Percentiles rank a stretch among this genome's conserved stretches.
Evolutionary conservation across 2,888 invertebrate species (phyloP).

Genomic region (Ormyrus thymus): DNA sequence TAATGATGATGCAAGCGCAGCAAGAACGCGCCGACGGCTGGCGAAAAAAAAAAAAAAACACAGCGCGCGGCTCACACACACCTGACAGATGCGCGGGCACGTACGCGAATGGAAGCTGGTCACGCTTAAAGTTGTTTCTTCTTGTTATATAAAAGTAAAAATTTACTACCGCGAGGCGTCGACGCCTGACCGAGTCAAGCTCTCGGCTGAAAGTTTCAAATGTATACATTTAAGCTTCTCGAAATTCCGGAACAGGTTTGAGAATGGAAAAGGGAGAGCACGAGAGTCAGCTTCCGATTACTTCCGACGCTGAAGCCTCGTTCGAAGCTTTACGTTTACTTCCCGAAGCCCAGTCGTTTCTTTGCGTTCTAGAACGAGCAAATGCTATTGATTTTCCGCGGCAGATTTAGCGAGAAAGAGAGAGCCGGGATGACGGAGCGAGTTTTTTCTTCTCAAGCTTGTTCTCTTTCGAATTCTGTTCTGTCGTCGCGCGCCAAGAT

Average conservation of each 20-base stretch:
- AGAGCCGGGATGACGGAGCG: no score
- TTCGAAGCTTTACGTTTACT: no score
- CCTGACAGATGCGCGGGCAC: background rate
- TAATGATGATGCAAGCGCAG: no score
- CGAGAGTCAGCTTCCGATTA: no score
- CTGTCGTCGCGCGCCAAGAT: background rate
- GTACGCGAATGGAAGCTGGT: conserved; percentile 38
- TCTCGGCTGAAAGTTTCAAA: conserved; percentile 49
- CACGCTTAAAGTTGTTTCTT: conserved; percentile 51
- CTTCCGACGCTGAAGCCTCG: no score
- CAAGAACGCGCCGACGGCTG: background rate
- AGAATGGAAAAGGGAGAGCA: background rate
- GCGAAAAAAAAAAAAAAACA: no score
- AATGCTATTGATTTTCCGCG: no score
- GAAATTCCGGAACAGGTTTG: conserved; percentile 23
- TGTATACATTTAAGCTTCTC: conserved; percentile 21
- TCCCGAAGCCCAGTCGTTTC: no score
- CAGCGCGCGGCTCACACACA: background rate
- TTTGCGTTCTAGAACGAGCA: no score
- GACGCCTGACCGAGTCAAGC: conserved; percentile 42
- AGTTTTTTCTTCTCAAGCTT: conserved; percentile 7
- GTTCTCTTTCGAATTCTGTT: background rate
- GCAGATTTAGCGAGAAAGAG: no score
- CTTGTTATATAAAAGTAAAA: conserved; percentile 48
- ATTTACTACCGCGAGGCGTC: conserved; percentile 40